Percentiles rank a stretch among this genome's conserved stretches.
These are phyloP conservation scores for Oenanthe oenanthe DNA, from an alignment of 2,113 vertebrate genomes.

Conservation along the genomic window DNA sequence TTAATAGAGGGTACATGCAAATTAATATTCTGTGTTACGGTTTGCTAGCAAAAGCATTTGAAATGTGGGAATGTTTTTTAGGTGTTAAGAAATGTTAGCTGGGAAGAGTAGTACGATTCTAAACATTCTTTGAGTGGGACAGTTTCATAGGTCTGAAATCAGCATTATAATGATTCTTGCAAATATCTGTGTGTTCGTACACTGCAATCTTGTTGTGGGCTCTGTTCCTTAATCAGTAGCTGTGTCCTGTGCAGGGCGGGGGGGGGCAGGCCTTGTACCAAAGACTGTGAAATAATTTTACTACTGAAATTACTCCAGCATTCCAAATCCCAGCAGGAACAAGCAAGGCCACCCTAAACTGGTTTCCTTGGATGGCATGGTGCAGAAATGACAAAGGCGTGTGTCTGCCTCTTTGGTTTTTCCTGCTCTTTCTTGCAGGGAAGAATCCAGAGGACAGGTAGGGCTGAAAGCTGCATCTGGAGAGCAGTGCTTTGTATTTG, in stretches of 20 bases:
- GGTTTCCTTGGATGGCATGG: rapidly evolving
- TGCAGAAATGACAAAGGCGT: neutral
- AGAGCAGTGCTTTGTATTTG: neutral
- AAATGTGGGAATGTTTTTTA: neutral
- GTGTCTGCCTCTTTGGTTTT: neutral
- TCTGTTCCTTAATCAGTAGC: neutral
- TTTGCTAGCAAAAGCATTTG: neutral
- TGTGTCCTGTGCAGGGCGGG: neutral
- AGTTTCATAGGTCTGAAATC: neutral
- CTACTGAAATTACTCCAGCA: neutral
- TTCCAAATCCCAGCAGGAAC: neutral
- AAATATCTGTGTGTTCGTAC: neutral
- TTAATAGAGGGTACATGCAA: neutral
- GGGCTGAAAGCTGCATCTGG: neutral
- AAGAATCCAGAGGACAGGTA: neutral
- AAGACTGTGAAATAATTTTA: neutral
- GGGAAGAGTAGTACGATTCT: neutral
- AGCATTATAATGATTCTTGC: neutral
- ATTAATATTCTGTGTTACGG: neutral
- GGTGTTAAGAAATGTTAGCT: neutral
- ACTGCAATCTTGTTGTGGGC: neutral
- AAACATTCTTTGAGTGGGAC: neutral
- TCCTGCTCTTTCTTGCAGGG: neutral
- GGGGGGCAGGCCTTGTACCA: neutral
- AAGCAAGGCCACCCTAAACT: neutral